Percentiles rank a stretch among this genome's conserved stretches.
These are phyloP conservation scores for Rhombomys opimus DNA, from an alignment of 2,113 vertebrate genomes.

Conservation along the genomic window DNA sequence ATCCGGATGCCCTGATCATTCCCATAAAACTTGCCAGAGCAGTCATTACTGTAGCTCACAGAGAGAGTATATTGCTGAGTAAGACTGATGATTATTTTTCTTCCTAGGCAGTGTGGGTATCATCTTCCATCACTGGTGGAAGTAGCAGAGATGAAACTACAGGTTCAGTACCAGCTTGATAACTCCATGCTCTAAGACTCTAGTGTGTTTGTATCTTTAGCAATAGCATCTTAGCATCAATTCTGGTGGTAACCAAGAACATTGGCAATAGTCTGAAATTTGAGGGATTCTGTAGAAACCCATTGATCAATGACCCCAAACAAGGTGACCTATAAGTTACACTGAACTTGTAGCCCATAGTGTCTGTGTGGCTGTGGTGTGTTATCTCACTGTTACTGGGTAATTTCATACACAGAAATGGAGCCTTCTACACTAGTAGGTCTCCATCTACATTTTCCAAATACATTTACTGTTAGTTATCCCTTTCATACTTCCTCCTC, in stretches of 20 bases:
- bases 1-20: not conserved
- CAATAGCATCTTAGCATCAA: not conserved
- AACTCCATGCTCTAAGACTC: not conserved
- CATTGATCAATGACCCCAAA: not conserved
- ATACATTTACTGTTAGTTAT: not conserved
- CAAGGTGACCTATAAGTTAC: not conserved
- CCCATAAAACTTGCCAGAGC: not conserved
- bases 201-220: not conserved
- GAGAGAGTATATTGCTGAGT: not conserved
- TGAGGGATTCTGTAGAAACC: not conserved
- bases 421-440: not conserved
- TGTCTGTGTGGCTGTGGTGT: too few relatives aligned
- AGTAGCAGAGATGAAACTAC: not conserved
- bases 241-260: not conserved
- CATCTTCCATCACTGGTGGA: not conserved
- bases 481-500: not conserved
- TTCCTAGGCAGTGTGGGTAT: not conserved
- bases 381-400: not conserved
- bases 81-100: not conserved
- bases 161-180: not conserved
- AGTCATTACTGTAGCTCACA: not conserved
- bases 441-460: not conserved
- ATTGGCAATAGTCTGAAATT: not conserved
- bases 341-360: not conserved
- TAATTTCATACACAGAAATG: not conserved